phyloP scores from a whole-genome alignment of 2,797 vertebrate species.

The Chromobotia macracanthus region DNA sequence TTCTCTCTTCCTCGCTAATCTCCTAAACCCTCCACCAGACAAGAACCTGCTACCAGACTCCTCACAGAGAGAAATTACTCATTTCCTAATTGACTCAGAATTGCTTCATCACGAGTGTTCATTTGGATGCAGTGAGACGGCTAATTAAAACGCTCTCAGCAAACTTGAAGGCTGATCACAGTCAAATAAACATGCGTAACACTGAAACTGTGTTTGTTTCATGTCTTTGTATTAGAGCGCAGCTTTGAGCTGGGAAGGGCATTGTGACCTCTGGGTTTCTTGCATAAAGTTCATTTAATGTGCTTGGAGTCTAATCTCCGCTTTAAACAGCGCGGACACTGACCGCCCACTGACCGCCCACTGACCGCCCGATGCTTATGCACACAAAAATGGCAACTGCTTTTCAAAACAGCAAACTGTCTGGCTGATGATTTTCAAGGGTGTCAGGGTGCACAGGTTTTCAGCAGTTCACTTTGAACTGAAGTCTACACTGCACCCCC shows the following conservation, averaged over 20 bases:
- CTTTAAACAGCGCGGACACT: background rate
- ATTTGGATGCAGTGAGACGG: slow-evolving; percentile 62
- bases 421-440: background rate
- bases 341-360: no score
- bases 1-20: background rate
- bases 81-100: slow-evolving; percentile 70
- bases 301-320: slow-evolving; percentile 60
- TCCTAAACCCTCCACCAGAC: slow-evolving; percentile 30
- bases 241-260: background rate
- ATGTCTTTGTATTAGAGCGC: slow-evolving; percentile 42
- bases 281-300: slow-evolving; percentile 60
- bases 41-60: slow-evolving; percentile 56
- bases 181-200: slow-evolving; percentile 61
- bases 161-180: slow-evolving; percentile 56
- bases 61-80: slow-evolving; percentile 66
- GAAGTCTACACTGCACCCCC: background rate
- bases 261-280: slow-evolving; percentile 71
- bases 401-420: background rate
- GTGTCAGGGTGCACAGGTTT: background rate
- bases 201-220: slow-evolving; percentile 60
- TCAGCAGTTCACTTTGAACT: background rate
- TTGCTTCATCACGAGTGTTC: slow-evolving; percentile 66
- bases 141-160: slow-evolving; percentile 74
- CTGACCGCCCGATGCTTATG: slow-evolving; percentile 2
- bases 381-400: slow-evolving; percentile 34